Conservation (phyloP, 1,140 invertebrate genomes). For the Drosophila mauritiana region DNA sequence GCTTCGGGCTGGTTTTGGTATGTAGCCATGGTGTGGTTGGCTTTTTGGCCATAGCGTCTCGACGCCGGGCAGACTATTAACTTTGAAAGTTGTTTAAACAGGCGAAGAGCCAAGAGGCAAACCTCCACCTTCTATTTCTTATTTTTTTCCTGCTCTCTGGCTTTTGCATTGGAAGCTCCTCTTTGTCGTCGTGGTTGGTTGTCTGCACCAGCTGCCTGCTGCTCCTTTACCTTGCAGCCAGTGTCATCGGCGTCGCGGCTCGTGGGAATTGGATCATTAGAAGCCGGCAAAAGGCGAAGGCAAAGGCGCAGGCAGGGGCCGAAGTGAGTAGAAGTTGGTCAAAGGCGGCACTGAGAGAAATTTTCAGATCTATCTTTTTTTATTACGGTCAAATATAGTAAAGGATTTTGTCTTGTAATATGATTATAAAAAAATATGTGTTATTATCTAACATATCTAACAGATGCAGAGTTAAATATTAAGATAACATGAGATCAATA, state of each 20-base stretch:
- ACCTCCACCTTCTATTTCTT: constrained; percentile 80
- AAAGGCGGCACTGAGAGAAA: constrained; percentile 52
- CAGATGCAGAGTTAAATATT: too few species aligned
- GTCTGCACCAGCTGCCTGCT: constrained; percentile 59
- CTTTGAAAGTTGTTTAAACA: constrained; percentile 83
- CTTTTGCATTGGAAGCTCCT: constrained; percentile 71
- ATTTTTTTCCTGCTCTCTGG: constrained; percentile 22
- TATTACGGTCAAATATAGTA: too few species aligned
- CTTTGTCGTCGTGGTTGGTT: constrained; percentile 62
- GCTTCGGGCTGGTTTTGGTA: constrained; percentile 23
- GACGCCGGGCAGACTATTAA: constrained; percentile 80
- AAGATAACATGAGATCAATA: too few species aligned
- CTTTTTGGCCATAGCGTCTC: constrained; percentile 73
- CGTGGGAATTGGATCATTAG: constrained; percentile 82
- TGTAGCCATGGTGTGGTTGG: constrained; percentile 27
- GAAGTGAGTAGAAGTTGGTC: constrained; percentile 78
- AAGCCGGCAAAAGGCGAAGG: constrained; percentile 66
- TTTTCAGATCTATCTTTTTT: too few species aligned
- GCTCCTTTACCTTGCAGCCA: constrained; percentile 68
- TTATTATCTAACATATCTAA: too few species aligned
- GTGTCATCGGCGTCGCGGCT: constrained; percentile 79
- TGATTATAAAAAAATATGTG: too few species aligned
- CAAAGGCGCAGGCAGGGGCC: constrained; percentile 46
- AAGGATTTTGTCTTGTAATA: too few species aligned
- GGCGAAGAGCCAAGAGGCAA: constrained; percentile 67